A percentile compares a stretch with the other conserved stretches of the same genome.
phyloP scores from a whole-genome alignment of 2,888 invertebrate genomes.

The Coelogynopora nodosa region DNA sequence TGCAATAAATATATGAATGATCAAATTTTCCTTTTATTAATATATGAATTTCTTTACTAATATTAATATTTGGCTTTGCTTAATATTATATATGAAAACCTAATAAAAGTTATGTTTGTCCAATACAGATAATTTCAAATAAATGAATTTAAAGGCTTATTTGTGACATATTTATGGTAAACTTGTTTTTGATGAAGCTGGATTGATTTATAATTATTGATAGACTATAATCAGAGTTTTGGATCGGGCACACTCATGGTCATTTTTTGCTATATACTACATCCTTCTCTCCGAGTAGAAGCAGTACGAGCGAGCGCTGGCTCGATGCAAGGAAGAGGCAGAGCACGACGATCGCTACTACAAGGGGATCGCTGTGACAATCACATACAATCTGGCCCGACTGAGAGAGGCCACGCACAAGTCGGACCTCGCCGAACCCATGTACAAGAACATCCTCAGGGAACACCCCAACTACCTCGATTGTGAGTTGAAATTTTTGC shows the following conservation, averaged over 20 bases:
- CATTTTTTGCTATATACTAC: not conserved
- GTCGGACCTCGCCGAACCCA: slow-evolving; percentile 86
- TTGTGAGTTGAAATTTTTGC: slow-evolving; percentile 67
- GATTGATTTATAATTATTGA: no score
- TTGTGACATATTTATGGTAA: not conserved
- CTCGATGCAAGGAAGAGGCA: slow-evolving; percentile 76
- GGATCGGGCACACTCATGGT: no score
- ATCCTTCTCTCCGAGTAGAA: slow-evolving; percentile 53
- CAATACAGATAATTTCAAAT: not conserved
- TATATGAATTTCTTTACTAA: no score
- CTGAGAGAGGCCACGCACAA: slow-evolving; percentile 85
- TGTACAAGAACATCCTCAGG: slow-evolving; percentile 91
- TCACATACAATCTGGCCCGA: slow-evolving; percentile 89
- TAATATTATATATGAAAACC: no score
- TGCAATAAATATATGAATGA: no score
- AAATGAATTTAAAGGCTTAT: not conserved
- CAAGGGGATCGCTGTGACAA: slow-evolving; percentile 89
- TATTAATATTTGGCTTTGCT: no score
- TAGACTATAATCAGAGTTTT: no score
- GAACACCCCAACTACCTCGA: slow-evolving; percentile 97
- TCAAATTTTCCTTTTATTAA: no score
- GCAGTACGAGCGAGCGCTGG: slow-evolving; percentile 76
- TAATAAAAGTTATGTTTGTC: no score
- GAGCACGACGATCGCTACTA: slow-evolving; percentile 79
- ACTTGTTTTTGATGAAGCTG: no score